Evolutionary conservation across 2,113 vertebrate species (phyloP).

Genomic region (Cebus imitator): DNA sequence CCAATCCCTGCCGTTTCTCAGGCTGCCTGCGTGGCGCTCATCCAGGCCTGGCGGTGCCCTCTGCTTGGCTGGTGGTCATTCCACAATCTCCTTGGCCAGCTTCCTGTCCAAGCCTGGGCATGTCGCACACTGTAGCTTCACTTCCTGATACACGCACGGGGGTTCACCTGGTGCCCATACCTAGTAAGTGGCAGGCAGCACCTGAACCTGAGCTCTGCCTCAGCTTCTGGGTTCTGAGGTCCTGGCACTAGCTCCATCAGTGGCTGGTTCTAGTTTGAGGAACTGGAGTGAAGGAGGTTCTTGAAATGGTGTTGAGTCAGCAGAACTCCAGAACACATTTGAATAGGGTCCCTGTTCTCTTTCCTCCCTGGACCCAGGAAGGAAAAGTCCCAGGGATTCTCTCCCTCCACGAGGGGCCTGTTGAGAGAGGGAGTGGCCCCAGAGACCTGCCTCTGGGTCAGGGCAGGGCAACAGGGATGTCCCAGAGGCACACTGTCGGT

Average conservation of each 20-base stretch:
- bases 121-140: not conserved
- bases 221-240: not conserved
- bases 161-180: not conserved
- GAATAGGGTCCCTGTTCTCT: no score
- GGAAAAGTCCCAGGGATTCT: not conserved
- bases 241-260: accelerated
- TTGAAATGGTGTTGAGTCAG: not conserved
- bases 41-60: not conserved
- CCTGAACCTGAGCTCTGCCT: not conserved
- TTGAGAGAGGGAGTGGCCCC: not conserved
- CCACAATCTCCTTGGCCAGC: not conserved
- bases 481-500: not conserved
- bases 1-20: accelerated
- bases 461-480: not conserved
- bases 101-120: not conserved
- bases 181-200: not conserved
- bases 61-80: not conserved
- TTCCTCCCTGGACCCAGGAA: not conserved
- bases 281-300: not conserved
- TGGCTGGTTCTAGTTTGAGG: not conserved
- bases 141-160: accelerated
- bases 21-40: accelerated
- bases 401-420: not conserved
- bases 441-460: not conserved
- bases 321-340: not conserved